These are phyloP conservation scores for Calypte anna DNA, from an alignment of 2,113 vertebrate genomes.

Conservation along the genomic window DNA sequence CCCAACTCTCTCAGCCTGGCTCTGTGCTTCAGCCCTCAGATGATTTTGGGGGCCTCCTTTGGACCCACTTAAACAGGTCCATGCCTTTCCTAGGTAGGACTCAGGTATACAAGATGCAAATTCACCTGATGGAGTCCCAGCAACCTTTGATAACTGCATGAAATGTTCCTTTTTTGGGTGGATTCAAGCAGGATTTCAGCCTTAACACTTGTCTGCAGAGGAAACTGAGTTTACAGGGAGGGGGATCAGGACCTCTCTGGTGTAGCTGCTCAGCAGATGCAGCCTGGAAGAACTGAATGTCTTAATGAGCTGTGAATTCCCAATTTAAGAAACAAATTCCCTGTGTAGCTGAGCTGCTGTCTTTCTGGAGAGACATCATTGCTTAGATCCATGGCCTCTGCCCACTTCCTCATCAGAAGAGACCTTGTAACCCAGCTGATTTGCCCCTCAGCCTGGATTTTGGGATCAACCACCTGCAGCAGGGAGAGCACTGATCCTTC, in stretches of 20 bases:
- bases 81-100: not conserved
- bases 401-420: not conserved
- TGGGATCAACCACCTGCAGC: not conserved
- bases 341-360: rapidly evolving
- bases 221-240: not conserved
- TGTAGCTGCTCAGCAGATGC: not conserved
- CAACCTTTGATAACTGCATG: not conserved
- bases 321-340: not conserved
- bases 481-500: not conserved
- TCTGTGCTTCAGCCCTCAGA: too few relatives aligned
- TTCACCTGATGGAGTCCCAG: not conserved
- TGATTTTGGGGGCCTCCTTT: too few relatives aligned
- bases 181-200: not conserved
- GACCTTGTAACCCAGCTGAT: not conserved
- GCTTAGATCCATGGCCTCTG: not conserved
- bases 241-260: rapidly evolving
- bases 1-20: not conserved
- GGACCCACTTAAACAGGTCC: not conserved
- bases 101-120: not conserved
- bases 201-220: not conserved
- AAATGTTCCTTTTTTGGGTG: not conserved
- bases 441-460: not conserved
- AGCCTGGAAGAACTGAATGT: not conserved
- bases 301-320: not conserved
- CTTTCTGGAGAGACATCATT: not conserved